These are phyloP conservation scores for Stenoptilia bipunctidactyla DNA, from an alignment of 2,888 invertebrate species.

Conservation along the genomic window DNA sequence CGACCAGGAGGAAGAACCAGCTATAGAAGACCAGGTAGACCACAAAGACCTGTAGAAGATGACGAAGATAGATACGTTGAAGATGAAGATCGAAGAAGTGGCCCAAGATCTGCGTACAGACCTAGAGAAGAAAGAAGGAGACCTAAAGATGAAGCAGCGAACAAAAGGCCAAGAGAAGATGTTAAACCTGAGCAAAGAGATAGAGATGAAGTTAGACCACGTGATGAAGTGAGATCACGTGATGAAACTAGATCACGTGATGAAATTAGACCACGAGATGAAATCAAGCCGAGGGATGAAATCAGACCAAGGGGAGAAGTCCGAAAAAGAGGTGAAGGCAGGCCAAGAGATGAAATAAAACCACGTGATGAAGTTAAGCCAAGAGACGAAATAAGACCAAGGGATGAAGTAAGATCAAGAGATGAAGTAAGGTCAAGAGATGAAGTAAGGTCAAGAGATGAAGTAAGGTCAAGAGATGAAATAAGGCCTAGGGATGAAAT, in stretches of 20 bases:
- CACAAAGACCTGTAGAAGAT: slow-evolving; percentile 24
- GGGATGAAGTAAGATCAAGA: slow-evolving; percentile 22
- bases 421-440: slow-evolving; percentile 21
- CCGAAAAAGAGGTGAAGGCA: slow-evolving; percentile 18
- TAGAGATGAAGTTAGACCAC: slow-evolving; percentile 15
- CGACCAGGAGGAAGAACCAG: slow-evolving; percentile 24
- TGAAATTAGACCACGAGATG: slow-evolving; percentile 22
- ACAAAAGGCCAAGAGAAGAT: slow-evolving; percentile 15
- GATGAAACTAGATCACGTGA: slow-evolving; percentile 22
- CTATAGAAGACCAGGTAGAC: slow-evolving; percentile 29
- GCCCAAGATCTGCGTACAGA: slow-evolving; percentile 19
- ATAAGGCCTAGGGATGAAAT: slow-evolving; percentile 20
- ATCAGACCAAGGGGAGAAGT: slow-evolving; percentile 23
- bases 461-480: slow-evolving; percentile 26
- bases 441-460: slow-evolving; percentile 20
- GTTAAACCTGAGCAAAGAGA: slow-evolving; percentile 15
- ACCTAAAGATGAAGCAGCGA: slow-evolving; percentile 20
- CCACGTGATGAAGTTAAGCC: slow-evolving; percentile 18
- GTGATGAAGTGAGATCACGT: slow-evolving; percentile 20
- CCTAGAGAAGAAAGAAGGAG: slow-evolving; percentile 19
- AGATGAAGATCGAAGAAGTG: slow-evolving; percentile 24
- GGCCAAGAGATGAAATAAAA: slow-evolving; percentile 16
- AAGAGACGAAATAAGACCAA: slow-evolving; percentile 17
- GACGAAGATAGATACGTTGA: slow-evolving; percentile 36
- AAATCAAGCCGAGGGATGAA: slow-evolving; percentile 22